phyloP scores from a whole-genome alignment of 1,140 invertebrate genomes.

The Caligus rogercresseyi region DNA sequence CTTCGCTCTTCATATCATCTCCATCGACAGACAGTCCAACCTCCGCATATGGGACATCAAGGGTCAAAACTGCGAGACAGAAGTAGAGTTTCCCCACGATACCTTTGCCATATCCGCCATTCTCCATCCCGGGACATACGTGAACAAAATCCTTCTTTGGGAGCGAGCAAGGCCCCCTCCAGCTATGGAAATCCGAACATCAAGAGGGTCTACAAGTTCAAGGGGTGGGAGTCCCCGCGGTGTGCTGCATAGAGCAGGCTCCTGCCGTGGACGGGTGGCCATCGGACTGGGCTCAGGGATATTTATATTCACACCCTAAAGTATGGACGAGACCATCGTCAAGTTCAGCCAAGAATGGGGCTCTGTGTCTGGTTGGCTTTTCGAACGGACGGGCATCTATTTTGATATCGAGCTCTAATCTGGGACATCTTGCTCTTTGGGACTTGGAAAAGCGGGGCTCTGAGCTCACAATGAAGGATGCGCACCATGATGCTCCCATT shows the following conservation, averaged over 20 bases:
- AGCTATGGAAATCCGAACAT: conserved; percentile 74
- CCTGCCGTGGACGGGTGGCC: conserved; percentile 72
- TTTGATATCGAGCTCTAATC: conserved; percentile 50
- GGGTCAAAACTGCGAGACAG: conserved; percentile 37
- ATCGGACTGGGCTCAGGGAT: conserved; percentile 62
- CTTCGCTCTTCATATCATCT: conserved; percentile 66
- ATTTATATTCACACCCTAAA: conserved; percentile 78
- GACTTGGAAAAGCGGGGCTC: conserved; percentile 69
- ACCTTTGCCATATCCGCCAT: conserved; percentile 56
- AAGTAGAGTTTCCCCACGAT: conserved; percentile 42
- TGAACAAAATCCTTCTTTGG: conserved; percentile 89
- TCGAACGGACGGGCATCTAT: conserved; percentile 66
- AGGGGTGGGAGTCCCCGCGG: conserved; percentile 48
- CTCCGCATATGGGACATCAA: conserved; percentile 65
- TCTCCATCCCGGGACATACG: conserved; percentile 73
- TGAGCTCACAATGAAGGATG: conserved; percentile 48
- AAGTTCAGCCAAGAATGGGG: conserved; percentile 73
- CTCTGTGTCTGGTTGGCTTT: conserved; percentile 64
- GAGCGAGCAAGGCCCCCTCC: conserved; percentile 64
- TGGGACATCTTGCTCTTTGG: conserved; percentile 72
- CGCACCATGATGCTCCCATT: conserved; percentile 50
- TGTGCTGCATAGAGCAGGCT: conserved; percentile 54
- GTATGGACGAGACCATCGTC: conserved; percentile 61
- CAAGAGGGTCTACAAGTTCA: conserved; percentile 61
- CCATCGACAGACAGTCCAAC: conserved; percentile 47